Evolutionary conservation across 2,797 vertebrate species (phyloP), one percentile per base, ranked within the genome.

Genomic region (Botia almorhae): DNA sequence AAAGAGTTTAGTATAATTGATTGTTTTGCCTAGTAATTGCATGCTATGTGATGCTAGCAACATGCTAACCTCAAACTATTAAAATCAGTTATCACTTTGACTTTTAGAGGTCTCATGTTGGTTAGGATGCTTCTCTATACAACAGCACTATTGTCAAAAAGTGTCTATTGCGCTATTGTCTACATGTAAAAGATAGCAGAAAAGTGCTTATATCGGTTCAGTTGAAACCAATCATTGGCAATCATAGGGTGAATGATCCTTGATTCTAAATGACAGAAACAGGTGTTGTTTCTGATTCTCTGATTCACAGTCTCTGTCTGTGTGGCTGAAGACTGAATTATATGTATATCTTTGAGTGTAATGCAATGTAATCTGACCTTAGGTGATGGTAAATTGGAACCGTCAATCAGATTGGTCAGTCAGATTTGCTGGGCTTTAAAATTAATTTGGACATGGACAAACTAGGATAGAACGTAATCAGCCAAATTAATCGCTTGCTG

Each of bases 281-380:
- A 69, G 75, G 43, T 26, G 23, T 26, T 26, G 23, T 26, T 26
- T 26, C 23, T 26, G 23, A 26, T 26, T 29, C n/a, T 33, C 4
- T 56, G 73, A 48, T 13, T 46, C 10, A 46, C 8, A 46, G 43
- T n/a, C n/a, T 16, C 74, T 75, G 29, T 53, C 51, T 72, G 68
- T 73, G 50, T 69, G 12, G 53, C 48, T 3, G 77, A 85, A 85
- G 85, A 87, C 81, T 83, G 83, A 92, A 89, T 90, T 86, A 90
- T 78, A 81, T 92, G 85, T 88, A 92, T 93, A 88, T 92, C 90
- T 93, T 90, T 89, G 85, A 89, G 78, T 90, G 91, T 90, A 91
- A 93, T 92, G n/a, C n/a, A n/a, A n/a, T n/a, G n/a, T n/a, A n/a
- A 92, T 92, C 87, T 90, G 85, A 89, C 73, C 65, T 91, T 90